A percentile compares a stretch with the other conserved stretches of the same genome.
phyloP scores from a whole-genome alignment of 1,140 invertebrate species.

The Tyrophagus putrescentiae region DNA sequence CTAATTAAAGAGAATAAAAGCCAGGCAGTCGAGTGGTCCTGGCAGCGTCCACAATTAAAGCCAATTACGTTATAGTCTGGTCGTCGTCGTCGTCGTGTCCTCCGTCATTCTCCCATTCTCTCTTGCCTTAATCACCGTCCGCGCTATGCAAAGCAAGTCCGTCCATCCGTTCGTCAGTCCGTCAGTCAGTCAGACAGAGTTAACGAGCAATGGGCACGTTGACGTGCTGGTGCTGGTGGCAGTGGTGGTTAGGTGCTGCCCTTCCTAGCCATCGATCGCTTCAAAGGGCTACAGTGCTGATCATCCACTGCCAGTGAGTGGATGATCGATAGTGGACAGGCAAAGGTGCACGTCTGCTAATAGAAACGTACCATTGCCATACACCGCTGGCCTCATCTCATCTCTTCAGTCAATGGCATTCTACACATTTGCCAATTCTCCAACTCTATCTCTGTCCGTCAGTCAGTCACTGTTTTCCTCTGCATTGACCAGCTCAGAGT shows the following conservation, averaged over 20 bases:
- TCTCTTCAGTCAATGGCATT: too few relatives aligned
- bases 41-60: constrained; percentile 2
- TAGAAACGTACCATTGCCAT: too few relatives aligned
- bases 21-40: not conserved
- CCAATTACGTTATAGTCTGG: constrained; percentile 3
- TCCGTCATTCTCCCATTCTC: not conserved
- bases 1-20: constrained; percentile 6
- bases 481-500: not conserved
- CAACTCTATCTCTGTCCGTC: too few relatives aligned
- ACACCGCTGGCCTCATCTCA: too few relatives aligned
- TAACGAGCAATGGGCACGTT: not conserved
- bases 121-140: not conserved
- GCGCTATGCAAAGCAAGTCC: not conserved
- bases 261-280: not conserved
- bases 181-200: too few relatives aligned
- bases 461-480: not conserved
- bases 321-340: too few relatives aligned
- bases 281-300: not conserved
- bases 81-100: not conserved
- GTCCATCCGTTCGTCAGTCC: too few relatives aligned
- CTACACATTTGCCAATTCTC: not conserved
- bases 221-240: too few relatives aligned
- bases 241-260: too few relatives aligned
- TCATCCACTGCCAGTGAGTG: not conserved
- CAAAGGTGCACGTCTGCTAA: too few relatives aligned